These are phyloP conservation scores for Alligator mississippiensis DNA, from an alignment of 2,113 vertebrate genomes.

Conservation along the genomic window DNA sequence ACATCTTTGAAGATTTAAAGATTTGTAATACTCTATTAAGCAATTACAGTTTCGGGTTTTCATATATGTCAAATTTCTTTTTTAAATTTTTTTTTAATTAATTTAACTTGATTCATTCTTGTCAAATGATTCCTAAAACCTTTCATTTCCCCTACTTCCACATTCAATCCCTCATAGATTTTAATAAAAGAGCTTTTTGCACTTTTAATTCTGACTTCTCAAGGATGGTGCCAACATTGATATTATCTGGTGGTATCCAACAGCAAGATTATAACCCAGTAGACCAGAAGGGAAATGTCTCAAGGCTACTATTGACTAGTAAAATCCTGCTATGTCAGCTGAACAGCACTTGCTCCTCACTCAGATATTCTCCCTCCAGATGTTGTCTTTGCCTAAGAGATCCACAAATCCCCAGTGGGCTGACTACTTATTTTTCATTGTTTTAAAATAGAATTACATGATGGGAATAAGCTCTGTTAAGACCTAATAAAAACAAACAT, in stretches of 20 bases:
- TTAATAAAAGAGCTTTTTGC: background rate
- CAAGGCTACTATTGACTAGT: constrained; percentile 26
- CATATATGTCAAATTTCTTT: background rate
- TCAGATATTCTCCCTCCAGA: constrained; percentile 19
- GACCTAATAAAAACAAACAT: constrained; percentile 35
- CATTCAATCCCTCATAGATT: background rate
- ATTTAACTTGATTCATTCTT: background rate
- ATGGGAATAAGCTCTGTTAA: constrained; percentile 21
- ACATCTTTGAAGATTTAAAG: background rate
- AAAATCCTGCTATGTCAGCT: constrained; percentile 53
- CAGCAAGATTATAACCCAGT: background rate
- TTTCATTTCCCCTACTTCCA: background rate
- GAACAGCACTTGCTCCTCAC: constrained; percentile 42
- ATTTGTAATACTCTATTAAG: background rate
- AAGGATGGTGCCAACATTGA: constrained; percentile 3
- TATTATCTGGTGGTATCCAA: background rate
- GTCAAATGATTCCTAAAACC: background rate
- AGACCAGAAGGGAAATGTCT: constrained; percentile 49
- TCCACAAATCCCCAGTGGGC: background rate
- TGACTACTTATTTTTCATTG: constrained; percentile 35
- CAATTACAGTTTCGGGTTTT: background rate
- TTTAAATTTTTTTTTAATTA: background rate
- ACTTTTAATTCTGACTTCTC: background rate
- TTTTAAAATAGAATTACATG: background rate
- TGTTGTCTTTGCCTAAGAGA: constrained; percentile 39